A percentile compares a stretch with the other conserved stretches of the same genome.
Evolutionary conservation across 2,797 vertebrate genomes (phyloP).

Genomic region (Rhynchotus rufescens): DNA sequence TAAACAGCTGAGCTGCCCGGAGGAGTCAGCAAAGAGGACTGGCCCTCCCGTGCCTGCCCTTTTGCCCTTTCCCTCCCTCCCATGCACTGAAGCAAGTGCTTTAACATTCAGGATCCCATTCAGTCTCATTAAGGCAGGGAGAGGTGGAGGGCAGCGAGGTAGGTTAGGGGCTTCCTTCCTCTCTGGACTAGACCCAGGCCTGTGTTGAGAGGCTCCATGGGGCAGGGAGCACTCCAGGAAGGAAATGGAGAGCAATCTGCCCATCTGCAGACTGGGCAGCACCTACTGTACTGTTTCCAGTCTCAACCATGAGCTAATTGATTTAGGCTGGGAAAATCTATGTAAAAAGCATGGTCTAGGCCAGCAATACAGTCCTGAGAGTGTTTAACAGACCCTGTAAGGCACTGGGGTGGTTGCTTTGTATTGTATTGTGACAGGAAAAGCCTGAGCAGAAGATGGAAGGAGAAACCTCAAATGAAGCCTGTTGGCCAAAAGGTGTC

Average conservation of each 20-base stretch:
- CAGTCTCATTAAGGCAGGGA: conserved; percentile 10
- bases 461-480: neutral
- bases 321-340: accelerated
- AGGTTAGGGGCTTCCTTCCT: conserved; percentile 67
- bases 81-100: neutral
- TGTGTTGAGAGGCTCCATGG: too few species aligned
- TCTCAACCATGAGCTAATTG: neutral
- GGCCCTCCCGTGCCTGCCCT: neutral
- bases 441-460: neutral
- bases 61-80: neutral
- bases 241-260: conserved; percentile 20
- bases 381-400: neutral
- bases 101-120: neutral
- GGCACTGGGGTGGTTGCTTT: neutral
- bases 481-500: neutral
- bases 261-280: accelerated
- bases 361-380: neutral
- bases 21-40: neutral
- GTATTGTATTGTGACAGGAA: neutral
- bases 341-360: neutral
- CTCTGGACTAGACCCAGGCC: neutral
- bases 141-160: neutral
- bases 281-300: neutral
- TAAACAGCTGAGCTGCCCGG: neutral
- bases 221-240: conserved; percentile 34